Conservation (phyloP, 2,888 invertebrate genomes). For the Tenodera sinensis region DNA sequence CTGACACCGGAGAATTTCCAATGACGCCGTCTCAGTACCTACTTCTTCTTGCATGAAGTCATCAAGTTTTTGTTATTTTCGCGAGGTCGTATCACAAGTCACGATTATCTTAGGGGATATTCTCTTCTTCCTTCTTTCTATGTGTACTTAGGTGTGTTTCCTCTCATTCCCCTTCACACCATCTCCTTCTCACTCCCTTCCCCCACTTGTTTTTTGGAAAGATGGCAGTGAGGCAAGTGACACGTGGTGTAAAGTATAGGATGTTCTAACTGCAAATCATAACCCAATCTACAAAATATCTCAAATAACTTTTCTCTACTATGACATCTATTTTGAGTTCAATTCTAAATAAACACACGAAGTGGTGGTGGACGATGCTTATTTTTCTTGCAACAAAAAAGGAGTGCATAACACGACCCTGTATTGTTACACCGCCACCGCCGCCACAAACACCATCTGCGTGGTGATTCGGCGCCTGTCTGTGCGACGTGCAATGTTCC, state of each 20-base stretch:
- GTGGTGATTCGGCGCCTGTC: no score
- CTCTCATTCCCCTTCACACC: not conserved
- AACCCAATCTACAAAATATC: not conserved
- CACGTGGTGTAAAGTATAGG: not conserved
- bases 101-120: slow-evolving; percentile 20
- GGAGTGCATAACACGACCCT: no score
- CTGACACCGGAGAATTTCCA: slow-evolving; percentile 23
- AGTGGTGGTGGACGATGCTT: no score
- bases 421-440: no score
- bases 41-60: slow-evolving; percentile 27
- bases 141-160: not conserved
- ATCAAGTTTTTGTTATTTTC: slow-evolving; percentile 26
- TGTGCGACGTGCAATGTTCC: no score
- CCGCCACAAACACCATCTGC: no score
- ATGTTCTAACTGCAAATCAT: not conserved
- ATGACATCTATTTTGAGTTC: not conserved
- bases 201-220: not conserved
- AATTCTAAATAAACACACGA: no score
- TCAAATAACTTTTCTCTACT: not conserved
- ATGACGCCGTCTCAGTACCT: slow-evolving; percentile 15
- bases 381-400: no score
- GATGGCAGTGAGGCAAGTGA: not conserved
- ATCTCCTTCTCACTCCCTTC: not conserved
- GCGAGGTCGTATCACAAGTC: slow-evolving; percentile 23
- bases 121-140: not conserved